A percentile compares a stretch with the other conserved stretches of the same genome.
phyloP scores from a whole-genome alignment of 1,140 invertebrate species.

The Bombyx mandarina region DNA sequence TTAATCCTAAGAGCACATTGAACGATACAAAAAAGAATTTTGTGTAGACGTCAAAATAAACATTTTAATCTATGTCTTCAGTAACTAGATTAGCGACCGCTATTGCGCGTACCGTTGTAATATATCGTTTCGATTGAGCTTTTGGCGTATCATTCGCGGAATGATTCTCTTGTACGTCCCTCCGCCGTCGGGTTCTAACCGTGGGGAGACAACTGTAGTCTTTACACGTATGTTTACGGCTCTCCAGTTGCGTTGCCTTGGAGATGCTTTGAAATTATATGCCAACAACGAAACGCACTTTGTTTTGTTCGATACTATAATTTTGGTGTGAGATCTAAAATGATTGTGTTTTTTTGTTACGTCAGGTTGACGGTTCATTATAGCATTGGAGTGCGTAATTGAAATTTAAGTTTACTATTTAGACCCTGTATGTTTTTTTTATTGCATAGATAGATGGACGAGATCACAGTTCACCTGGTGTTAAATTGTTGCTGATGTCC shows the following conservation, averaged over 20 bases:
- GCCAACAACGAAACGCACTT: background rate
- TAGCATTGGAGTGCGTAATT: no score
- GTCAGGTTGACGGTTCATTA: no score
- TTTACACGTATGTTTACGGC: constrained; percentile 27
- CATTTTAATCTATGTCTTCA: constrained; percentile 29
- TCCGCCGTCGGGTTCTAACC: constrained; percentile 11
- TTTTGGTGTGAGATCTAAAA: no score
- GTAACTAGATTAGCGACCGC: constrained; percentile 57
- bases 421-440: no score
- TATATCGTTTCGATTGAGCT: constrained; percentile 64
- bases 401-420: no score
- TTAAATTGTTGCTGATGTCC: no score
- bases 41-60: background rate
- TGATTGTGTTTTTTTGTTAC: no score
- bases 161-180: constrained; percentile 28
- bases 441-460: no score
- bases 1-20: no score
- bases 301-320: no score
- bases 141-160: constrained; percentile 60
- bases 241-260: constrained; percentile 2
- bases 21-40: background rate
- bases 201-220: constrained; percentile 30
- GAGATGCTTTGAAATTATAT: constrained; percentile 1
- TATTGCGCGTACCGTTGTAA: constrained; percentile 39
- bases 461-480: no score